These are phyloP conservation scores for Eubucco bourcierii DNA, from an alignment of 2,113 vertebrate species.

Conservation along the genomic window DNA sequence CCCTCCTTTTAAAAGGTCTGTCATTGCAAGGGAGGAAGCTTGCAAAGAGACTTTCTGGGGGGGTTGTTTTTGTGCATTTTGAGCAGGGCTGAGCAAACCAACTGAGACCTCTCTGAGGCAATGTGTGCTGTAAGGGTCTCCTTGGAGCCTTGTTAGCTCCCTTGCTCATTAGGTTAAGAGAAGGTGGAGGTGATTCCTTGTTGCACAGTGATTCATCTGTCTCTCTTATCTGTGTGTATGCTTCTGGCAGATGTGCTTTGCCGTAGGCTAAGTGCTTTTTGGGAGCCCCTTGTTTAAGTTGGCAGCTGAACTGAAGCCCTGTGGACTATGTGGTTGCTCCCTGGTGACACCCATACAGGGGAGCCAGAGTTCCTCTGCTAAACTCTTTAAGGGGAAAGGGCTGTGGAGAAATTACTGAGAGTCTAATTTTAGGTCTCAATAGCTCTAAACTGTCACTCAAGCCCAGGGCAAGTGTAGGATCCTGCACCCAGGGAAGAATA, in stretches of 20 bases:
- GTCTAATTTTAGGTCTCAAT: not conserved
- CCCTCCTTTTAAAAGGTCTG: not conserved
- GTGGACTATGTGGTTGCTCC: not conserved
- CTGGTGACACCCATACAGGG: not conserved
- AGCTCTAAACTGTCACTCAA: not conserved
- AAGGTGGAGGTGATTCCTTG: not conserved
- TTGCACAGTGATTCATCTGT: not conserved
- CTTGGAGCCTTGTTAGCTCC: not conserved
- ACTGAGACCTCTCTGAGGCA: not conserved
- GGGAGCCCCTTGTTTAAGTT: not conserved
- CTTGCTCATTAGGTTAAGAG: not conserved
- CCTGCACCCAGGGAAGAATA: too few relatives aligned
- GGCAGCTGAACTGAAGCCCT: accelerated
- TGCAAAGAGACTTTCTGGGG: not conserved
- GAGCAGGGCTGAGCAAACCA: not conserved
- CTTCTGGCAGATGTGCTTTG: not conserved
- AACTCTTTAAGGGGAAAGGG: not conserved
- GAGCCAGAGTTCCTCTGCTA: too few relatives aligned
- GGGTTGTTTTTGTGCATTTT: not conserved
- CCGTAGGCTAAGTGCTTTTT: not conserved
- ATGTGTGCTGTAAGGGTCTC: not conserved
- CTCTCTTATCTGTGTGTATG: not conserved
- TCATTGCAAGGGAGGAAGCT: not conserved
- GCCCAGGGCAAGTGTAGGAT: too few relatives aligned
- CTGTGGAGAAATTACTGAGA: not conserved